A percentile compares a stretch with the other conserved stretches of the same genome.
Conservation (phyloP, 2,797 vertebrate species). For the Tolypeutes matacus region DNA sequence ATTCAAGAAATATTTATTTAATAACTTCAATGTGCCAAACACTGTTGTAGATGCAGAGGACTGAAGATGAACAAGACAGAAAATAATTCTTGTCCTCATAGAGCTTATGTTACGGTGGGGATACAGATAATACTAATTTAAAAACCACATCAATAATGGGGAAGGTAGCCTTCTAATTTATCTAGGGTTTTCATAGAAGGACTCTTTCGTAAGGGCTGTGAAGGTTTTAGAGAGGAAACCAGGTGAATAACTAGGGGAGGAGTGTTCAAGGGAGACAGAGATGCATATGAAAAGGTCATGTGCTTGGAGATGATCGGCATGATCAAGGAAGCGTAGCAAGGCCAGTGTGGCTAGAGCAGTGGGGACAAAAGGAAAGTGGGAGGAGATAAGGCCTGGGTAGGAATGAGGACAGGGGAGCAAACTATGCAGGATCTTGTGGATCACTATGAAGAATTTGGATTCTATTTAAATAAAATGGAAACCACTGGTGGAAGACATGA, state of each 20-base stretch:
- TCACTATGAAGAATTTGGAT: not conserved
- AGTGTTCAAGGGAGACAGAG: not conserved
- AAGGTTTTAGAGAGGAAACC: not conserved
- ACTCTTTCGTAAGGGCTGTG: not conserved
- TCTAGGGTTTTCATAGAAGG: not conserved
- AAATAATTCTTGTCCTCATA: not conserved
- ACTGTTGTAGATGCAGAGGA: not conserved
- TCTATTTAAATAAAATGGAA: not conserved
- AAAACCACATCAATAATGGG: not conserved
- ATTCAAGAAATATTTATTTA: not conserved
- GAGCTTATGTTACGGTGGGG: not conserved
- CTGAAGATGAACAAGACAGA: not conserved
- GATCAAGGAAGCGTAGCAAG: not conserved
- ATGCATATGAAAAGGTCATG: not conserved
- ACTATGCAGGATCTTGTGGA: not conserved
- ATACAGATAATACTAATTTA: not conserved
- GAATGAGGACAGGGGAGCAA: not conserved
- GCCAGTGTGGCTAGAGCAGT: not conserved
- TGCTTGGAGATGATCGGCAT: not conserved
- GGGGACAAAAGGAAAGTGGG: not conserved
- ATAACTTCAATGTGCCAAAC: not conserved
- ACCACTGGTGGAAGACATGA: not conserved
- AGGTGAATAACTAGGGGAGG: not conserved
- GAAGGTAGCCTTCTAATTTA: not conserved
- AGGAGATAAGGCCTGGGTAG: not conserved